A percentile compares a stretch with the other conserved stretches of the same genome.
phyloP scores from a whole-genome alignment of 2,888 invertebrate genomes.

The Lamproptera curius region DNA sequence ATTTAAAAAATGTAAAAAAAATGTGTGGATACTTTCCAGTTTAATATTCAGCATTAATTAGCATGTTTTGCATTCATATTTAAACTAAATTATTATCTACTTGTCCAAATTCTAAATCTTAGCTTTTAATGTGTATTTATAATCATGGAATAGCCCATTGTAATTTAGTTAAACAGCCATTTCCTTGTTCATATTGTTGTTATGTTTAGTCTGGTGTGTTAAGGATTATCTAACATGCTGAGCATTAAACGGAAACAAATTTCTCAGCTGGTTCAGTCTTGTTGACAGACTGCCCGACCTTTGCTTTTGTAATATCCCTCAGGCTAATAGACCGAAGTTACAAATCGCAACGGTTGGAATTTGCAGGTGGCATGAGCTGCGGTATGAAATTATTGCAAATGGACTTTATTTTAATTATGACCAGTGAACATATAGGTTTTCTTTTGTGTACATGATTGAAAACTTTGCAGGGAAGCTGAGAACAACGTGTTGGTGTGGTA shows the following conservation, averaged over 20 bases:
- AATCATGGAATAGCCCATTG: conserved; percentile 55
- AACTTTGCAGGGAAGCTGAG: conserved; percentile 78
- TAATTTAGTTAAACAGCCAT: conserved; percentile 49
- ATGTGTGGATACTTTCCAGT: conserved; percentile 75
- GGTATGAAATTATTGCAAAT: conserved; percentile 55
- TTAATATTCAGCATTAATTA: conserved; percentile 78
- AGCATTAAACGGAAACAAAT: conserved; percentile 76
- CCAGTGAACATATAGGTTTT: conserved; percentile 62
- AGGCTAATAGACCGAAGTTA: conserved; percentile 46
- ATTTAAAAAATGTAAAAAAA: conserved; percentile 52
- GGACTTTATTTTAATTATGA: conserved; percentile 46
- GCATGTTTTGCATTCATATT: conserved; percentile 72
- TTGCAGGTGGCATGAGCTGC: conserved; percentile 39
- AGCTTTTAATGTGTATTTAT: conserved; percentile 70
- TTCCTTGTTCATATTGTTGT: conserved; percentile 34
- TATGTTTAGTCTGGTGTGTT: conserved; percentile 53
- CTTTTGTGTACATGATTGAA: conserved; percentile 68
- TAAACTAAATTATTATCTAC: conserved; percentile 54
- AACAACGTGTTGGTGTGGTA: conserved; percentile 70
- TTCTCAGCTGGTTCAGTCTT: conserved; percentile 74
- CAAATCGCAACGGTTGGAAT: conserved; percentile 69
- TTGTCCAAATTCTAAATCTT: conserved; percentile 56
- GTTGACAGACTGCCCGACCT: conserved; percentile 72
- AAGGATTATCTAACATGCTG: conserved; percentile 66
- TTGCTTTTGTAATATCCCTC: conserved; percentile 70